Base-by-base conservation (phyloP, 2,888 invertebrate genomes). In the Cephus sareptanus region DNA sequence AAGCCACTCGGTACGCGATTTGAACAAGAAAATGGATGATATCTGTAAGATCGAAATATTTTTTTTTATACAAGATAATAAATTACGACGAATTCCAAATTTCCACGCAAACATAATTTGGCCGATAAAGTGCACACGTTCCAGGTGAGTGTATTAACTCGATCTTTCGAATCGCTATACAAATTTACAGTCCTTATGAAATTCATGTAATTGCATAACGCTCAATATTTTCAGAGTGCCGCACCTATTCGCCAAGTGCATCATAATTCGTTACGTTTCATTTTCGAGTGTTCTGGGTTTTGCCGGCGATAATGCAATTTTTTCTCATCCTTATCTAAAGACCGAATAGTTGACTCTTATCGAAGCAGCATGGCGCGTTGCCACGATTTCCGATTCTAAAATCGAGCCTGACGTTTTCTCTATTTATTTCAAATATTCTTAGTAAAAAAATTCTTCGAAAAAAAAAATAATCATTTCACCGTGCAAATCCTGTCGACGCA, bases 321-420 rank as follows among this genome's bases (percentile, higher is more conserved):
- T 88, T 88, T 84, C 81, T 74, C 83, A 84, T 85, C 83, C 85
- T 87, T 86, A 85, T 87, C 85, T 82, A 83, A 82, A 85, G 85
- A 85, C 85, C 87, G 87, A 88, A 88, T 86, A 86, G 85, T 79
- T 82, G 83, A 81, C 79, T 82, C 85, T 88, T 89, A 89, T 89
- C 89, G 82, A 79, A 78, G 75, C 80, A 81, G 84, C 85, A 76
- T 81, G 85, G 87, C 86, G 86, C 82, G 84, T 81, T 83, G 83
- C 23, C 1, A 56, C 23, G 23, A 56, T 9, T 23, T 56, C 23
- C 0, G 2, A 56, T 23, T 56, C 56, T 56, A 23, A 23, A 56
- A 56, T 56, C 23, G 2, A 23, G 56, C 1, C 56, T 56, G 56
- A 23, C 2, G 23, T 9, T 40, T 23, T 56, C 1, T 2, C 56